These are phyloP conservation scores for Siphlonurus alternatus DNA, from an alignment of 2,888 invertebrate species.

Conservation along the genomic window DNA sequence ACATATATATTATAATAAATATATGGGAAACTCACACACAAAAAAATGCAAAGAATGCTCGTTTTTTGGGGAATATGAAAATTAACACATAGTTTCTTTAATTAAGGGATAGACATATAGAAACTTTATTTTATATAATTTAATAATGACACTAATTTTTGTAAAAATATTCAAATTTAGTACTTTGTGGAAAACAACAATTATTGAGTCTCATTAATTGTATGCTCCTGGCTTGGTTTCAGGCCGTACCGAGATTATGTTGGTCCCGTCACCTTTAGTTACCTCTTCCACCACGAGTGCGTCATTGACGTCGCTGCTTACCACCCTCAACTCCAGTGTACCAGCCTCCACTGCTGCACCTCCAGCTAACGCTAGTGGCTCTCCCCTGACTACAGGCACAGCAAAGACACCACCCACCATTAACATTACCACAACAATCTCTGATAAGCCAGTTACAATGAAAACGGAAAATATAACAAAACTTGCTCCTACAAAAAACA, in stretches of 20 bases:
- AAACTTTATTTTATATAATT: too few species aligned
- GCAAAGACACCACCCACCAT: constrained; percentile 13
- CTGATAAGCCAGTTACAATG: constrained; percentile 12
- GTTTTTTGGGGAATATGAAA: too few species aligned
- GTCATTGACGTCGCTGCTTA: not conserved
- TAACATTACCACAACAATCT: not conserved
- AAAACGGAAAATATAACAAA: constrained; percentile 10
- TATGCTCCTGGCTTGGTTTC: not conserved
- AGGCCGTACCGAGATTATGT: not conserved
- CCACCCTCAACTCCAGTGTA: constrained; percentile 4
- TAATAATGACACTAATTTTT: too few species aligned
- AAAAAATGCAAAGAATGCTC: too few species aligned
- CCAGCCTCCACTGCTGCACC: constrained; percentile 6
- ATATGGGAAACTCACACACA: too few species aligned
- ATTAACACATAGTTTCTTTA: too few species aligned
- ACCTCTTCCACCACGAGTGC: not conserved
- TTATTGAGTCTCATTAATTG: not conserved
- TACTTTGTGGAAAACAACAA: too few species aligned
- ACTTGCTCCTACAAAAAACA: constrained; percentile 4
- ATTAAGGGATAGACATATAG: too few species aligned
- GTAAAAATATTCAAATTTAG: too few species aligned
- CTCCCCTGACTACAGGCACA: constrained; percentile 21
- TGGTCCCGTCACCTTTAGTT: not conserved
- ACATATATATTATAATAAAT: too few species aligned
- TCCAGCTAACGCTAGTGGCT: constrained; percentile 15